A percentile compares a stretch with the other conserved stretches of the same genome.
Conservation (phyloP, 2,888 invertebrate genomes). For the Eupeodes latifasciatus region DNA sequence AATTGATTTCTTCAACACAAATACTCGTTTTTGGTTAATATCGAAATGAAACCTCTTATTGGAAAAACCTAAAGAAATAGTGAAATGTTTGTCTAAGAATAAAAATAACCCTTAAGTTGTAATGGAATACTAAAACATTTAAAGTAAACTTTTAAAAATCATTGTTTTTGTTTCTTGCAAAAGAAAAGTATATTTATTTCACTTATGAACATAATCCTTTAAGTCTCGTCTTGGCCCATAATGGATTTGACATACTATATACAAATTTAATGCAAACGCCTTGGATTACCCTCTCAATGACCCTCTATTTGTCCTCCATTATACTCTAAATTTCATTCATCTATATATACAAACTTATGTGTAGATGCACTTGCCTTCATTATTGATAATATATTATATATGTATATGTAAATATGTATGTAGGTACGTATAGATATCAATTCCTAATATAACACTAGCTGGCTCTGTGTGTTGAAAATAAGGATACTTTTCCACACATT, state of each 20-base stretch:
- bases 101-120: no score
- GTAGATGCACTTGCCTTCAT: conserved; percentile 56
- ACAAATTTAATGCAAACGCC: conserved; percentile 58
- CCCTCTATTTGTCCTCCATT: conserved; percentile 23
- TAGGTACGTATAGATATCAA: conserved; percentile 25
- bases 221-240: conserved; percentile 56
- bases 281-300: conserved; percentile 47
- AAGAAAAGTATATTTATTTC: not conserved
- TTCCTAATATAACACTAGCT: conserved; percentile 56
- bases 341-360: conserved; percentile 15
- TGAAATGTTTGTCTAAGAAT: no score
- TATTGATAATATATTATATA: conserved; percentile 28
- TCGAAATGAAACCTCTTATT: no score
- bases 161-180: not conserved
- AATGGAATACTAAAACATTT: no score
- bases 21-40: no score
- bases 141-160: no score
- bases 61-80: no score
- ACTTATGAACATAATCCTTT: conserved; percentile 12
- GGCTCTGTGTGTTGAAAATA: conserved; percentile 30
- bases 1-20: no score
- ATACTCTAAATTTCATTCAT: not conserved
- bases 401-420: not conserved
- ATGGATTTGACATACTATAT: conserved; percentile 34
- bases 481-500: conserved; percentile 75